These are phyloP conservation scores for Conops quadrifasciatus DNA, from an alignment of 2,888 invertebrate species.

Conservation along the genomic window DNA sequence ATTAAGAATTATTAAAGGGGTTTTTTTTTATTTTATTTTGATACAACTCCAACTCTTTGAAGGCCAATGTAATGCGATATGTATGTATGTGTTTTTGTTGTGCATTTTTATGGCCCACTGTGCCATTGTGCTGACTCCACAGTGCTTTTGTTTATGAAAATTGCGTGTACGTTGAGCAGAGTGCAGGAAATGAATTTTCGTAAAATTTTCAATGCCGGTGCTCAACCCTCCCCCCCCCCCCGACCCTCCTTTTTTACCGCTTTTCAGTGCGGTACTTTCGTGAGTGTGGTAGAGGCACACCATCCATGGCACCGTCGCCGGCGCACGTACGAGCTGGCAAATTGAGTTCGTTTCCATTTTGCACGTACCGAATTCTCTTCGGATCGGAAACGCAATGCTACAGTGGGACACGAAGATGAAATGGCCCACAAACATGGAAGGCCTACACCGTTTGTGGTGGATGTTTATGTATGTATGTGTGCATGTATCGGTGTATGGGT, in stretches of 20 bases:
- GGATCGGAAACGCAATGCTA: background rate
- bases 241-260: no score
- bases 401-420: background rate
- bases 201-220: slow-evolving; percentile 24
- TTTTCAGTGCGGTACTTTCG: no score
- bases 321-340: slow-evolving; percentile 52
- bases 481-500: background rate
- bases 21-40: no score
- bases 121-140: slow-evolving; percentile 19
- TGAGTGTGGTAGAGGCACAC: no score
- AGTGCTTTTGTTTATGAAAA: background rate
- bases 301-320: background rate
- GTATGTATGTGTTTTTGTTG: no score
- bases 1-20: no score
- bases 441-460: background rate
- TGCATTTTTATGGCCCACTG: slow-evolving; percentile 11
- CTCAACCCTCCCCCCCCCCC: slow-evolving; percentile 24
- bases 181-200: slow-evolving; percentile 27
- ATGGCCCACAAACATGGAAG: background rate
- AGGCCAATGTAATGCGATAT: no score
- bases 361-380: slow-evolving; percentile 55
- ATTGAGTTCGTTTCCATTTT: slow-evolving; percentile 60
- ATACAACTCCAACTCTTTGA: no score
- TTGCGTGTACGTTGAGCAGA: slow-evolving; percentile 8
- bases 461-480: background rate